Evolutionary conservation across 2,888 invertebrate species (phyloP), one percentile per base, ranked within the genome.

Genomic region (Athrips mouffetella): DNA sequence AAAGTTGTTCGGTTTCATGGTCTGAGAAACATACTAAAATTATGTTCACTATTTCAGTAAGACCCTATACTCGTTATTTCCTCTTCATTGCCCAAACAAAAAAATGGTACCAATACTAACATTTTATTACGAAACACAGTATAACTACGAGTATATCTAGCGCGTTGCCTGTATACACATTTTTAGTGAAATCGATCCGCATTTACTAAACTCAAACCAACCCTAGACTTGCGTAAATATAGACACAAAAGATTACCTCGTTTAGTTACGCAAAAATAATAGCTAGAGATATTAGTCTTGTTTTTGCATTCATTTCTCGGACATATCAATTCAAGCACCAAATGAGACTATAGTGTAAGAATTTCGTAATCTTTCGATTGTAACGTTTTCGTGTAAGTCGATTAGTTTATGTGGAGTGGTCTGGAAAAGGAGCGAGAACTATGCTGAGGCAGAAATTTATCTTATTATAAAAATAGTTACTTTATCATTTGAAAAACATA

Each of bases 281-380:
- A 86, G 83, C 70, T 82, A 84, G 82, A 76, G 76, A 74, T 74
- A 74, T 62, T 81, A 79, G 78, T 66, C 57, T 82, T 85, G 73
- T 80, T 37, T 85, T 87, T 77, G 80, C 78, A 67, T 86, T 86
- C 80, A 79, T 76, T 87, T 87, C 73, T 77, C 71, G 76, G 67
- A 88, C 87, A 88, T 87, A 87, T 88, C 87, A 88, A 85, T 76
- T 83, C 85, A 84, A 73, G 83, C 86, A 87, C 87, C 87, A 87
- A 87, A 80, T 77, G 73, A 84, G 73, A 84, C 79, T 83, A 75
- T 81, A 87, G 83, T 57, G 67, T 87, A 87, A 88, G 86, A 73
- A 60, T 76, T 80, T 75, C 76, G 70, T 68, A 73, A 75, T 66
- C 68, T 75, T 67, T 76, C 67, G 54, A 77, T 73, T 74, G 76